Conservation (phyloP, 2,888 invertebrate genomes). For the Caenorhabditis sinica region DNA sequence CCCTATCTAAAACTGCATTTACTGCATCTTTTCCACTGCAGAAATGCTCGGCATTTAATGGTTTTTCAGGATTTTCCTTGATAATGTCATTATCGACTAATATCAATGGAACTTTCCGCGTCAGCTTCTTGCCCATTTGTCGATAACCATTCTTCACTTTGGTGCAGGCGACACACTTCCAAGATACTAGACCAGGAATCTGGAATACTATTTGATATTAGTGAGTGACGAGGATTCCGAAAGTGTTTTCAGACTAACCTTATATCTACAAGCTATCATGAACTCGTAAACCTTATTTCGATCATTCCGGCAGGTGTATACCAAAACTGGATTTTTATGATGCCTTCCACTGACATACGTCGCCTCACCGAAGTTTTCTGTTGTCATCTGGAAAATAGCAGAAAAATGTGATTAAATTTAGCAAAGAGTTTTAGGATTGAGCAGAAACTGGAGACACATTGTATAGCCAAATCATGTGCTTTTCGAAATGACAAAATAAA, state of each 20-base stretch:
- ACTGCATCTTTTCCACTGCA: slow-evolving; percentile 61
- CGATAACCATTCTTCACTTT: slow-evolving; percentile 61
- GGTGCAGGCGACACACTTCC: slow-evolving; percentile 57
- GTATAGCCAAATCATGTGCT: too few species aligned
- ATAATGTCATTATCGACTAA: slow-evolving; percentile 64
- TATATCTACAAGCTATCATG: slow-evolving; percentile 57
- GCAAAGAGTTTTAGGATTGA: too few species aligned
- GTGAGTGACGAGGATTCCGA: background rate
- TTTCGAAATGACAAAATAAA: background rate
- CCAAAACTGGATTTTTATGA: slow-evolving; percentile 52
- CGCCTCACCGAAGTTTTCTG: slow-evolving; percentile 54
- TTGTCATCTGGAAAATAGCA: slow-evolving; percentile 29
- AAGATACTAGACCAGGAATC: slow-evolving; percentile 60
- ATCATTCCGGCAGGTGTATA: slow-evolving; percentile 41
- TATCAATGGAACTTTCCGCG: slow-evolving; percentile 60
- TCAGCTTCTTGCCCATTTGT: slow-evolving; percentile 32
- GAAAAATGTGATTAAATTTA: too few species aligned
- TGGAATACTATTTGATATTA: slow-evolving; percentile 6
- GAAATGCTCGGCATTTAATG: slow-evolving; percentile 63
- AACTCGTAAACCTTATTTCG: slow-evolving; percentile 60
- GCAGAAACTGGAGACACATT: too few species aligned
- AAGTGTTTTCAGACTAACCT: slow-evolving; percentile 47
- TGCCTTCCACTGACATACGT: slow-evolving; percentile 48
- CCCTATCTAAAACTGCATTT: slow-evolving; percentile 46
- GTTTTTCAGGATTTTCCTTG: slow-evolving; percentile 63